Percentiles rank a stretch among this genome's conserved stretches.
phyloP scores from a whole-genome alignment of 2,797 vertebrate species.

The Channallabes apus region DNA sequence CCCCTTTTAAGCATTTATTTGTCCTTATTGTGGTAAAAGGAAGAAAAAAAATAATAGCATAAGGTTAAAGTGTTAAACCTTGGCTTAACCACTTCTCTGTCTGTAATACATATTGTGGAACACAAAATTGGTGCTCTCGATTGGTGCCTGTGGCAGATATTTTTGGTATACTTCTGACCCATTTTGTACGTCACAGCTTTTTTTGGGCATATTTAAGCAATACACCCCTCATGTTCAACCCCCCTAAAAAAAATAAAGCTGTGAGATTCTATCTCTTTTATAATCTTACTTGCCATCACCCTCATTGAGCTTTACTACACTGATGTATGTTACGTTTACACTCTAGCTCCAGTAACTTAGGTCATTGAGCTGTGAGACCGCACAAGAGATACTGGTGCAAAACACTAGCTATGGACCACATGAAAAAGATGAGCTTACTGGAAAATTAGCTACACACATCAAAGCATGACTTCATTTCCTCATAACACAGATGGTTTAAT shows the following conservation, averaged over 20 bases:
- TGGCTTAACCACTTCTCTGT: background rate
- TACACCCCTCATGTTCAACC: background rate
- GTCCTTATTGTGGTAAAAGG: background rate
- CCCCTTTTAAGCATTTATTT: background rate
- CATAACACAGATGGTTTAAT: background rate
- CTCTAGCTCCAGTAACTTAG: background rate
- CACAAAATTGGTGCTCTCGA: background rate
- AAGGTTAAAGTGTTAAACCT: background rate
- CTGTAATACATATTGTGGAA: background rate
- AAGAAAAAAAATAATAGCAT: background rate
- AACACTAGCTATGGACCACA: background rate
- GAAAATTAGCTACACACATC: background rate
- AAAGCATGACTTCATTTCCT: background rate
- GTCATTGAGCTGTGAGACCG: background rate
- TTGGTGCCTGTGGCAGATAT: conserved; percentile 10
- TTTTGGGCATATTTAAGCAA: background rate
- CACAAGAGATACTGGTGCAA: too few species aligned
- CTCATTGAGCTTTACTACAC: background rate
- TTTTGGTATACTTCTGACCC: conserved; percentile 14
- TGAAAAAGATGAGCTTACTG: background rate
- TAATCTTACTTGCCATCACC: background rate
- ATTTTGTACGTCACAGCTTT: background rate
- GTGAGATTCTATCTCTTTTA: too few species aligned
- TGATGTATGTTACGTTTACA: background rate
- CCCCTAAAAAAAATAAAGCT: background rate